Evolutionary conservation across 2,113 vertebrate species (phyloP).

Genomic region (Sinocyclocheilus maitianheensis): DNA sequence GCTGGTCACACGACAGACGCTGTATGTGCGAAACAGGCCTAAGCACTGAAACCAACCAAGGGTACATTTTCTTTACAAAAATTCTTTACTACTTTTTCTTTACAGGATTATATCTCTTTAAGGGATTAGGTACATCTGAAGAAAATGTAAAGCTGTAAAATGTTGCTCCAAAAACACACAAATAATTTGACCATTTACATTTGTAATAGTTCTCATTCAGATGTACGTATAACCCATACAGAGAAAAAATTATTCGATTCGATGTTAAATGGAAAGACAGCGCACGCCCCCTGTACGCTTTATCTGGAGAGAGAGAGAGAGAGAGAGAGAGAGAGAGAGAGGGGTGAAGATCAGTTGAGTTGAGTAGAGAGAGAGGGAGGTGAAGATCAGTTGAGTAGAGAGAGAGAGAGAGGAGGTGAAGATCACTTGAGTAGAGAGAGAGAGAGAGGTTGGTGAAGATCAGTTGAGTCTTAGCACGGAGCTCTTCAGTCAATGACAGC

Average conservation of each 20-base stretch:
- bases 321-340: conserved; percentile 54
- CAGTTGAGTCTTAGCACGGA: conserved; percentile 40
- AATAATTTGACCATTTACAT: not conserved
- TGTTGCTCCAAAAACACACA: not conserved
- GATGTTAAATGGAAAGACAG: conserved; percentile 32
- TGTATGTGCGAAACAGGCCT: not conserved
- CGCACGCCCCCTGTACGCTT: conserved; percentile 61
- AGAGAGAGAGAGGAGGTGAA: conserved; percentile 49
- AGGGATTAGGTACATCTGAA: not conserved
- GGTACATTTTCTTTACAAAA: not conserved
- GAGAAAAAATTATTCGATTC: not conserved
- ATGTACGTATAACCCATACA: not conserved
- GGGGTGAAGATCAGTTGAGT: not conserved
- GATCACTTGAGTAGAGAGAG: conserved; percentile 35
- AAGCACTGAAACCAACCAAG: not conserved
- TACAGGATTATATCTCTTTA: too few species aligned
- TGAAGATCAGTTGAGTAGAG: conserved; percentile 43
- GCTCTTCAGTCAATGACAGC: conserved; percentile 69
- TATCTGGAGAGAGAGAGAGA: conserved; percentile 54
- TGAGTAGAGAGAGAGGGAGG: conserved; percentile 48
- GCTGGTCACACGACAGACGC: not conserved
- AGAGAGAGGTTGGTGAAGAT: conserved; percentile 51
- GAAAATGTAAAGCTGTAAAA: not conserved
- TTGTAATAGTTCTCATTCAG: not conserved
- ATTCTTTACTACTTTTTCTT: too few species aligned